These are phyloP conservation scores for Ditula angustiorana DNA, from an alignment of 2,888 invertebrate species.

Conservation along the genomic window DNA sequence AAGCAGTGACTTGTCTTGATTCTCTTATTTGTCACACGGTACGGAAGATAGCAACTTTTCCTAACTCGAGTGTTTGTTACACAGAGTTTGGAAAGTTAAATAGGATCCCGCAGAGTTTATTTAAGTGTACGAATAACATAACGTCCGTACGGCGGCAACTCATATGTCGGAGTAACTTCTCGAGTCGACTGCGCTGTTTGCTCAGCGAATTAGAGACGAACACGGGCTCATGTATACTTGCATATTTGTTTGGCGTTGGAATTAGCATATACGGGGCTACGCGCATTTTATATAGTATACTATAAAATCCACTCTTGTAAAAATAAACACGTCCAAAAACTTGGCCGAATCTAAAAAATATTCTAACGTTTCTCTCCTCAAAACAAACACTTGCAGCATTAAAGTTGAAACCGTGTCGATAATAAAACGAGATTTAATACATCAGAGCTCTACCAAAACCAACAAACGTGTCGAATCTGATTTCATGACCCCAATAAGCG, in stretches of 20 bases:
- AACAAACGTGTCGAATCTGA: slow-evolving; percentile 23
- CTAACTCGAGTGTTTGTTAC: slow-evolving; percentile 46
- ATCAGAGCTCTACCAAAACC: slow-evolving; percentile 11
- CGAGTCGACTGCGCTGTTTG: slow-evolving; percentile 57
- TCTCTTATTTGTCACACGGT: slow-evolving; percentile 39
- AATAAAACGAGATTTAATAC: slow-evolving; percentile 18
- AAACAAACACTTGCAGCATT: slow-evolving; percentile 15
- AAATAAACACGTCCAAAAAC: not conserved
- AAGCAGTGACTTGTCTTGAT: slow-evolving; percentile 37
- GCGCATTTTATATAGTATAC: slow-evolving; percentile 1
- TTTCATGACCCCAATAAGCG: slow-evolving; percentile 26
- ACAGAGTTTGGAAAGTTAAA: slow-evolving; percentile 67
- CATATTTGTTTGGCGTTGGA: slow-evolving; percentile 68
- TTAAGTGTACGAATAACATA: slow-evolving; percentile 65
- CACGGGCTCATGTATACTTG: slow-evolving; percentile 55
- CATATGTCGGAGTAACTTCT: slow-evolving; percentile 55
- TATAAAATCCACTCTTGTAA: not conserved
- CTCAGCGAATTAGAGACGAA: slow-evolving; percentile 68
- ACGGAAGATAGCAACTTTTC: slow-evolving; percentile 40
- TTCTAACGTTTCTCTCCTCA: not conserved
- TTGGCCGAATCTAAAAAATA: slow-evolving; percentile 5
- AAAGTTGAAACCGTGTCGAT: slow-evolving; percentile 12
- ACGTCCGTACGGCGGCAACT: slow-evolving; percentile 51
- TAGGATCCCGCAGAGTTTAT: slow-evolving; percentile 72
- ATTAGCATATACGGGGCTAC: slow-evolving; percentile 59